These are phyloP conservation scores for Festucalex cinctus DNA, from an alignment of 2,113 vertebrate species.

Conservation along the genomic window DNA sequence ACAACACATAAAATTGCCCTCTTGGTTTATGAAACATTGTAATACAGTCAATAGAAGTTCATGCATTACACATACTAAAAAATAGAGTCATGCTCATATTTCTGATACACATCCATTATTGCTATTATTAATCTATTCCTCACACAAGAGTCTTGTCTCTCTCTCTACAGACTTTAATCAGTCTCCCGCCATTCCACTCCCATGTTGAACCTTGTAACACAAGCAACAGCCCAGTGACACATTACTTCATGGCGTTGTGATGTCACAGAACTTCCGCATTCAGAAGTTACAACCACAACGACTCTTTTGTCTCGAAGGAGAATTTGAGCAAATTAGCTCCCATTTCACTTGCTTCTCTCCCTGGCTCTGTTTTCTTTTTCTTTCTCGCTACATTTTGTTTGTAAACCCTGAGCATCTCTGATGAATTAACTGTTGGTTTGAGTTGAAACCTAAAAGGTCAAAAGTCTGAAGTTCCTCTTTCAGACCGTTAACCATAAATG, in stretches of 20 bases:
- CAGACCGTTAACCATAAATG: neutral
- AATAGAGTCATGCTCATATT: constrained; percentile 5
- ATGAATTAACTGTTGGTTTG: constrained; percentile 16
- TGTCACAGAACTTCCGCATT: constrained; percentile 51
- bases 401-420: too few species aligned
- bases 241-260: constrained; percentile 37
- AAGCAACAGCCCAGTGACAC: constrained; percentile 7
- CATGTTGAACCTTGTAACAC: constrained; percentile 39
- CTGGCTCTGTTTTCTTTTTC: neutral
- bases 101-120: neutral
- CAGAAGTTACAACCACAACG: constrained; percentile 41
- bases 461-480: constrained; percentile 26
- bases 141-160: neutral
- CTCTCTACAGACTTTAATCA: constrained; percentile 33
- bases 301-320: constrained; percentile 51
- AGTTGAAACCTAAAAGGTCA: constrained; percentile 14
- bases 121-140: constrained; percentile 4
- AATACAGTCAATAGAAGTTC: neutral
- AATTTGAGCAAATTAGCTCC: constrained; percentile 30
- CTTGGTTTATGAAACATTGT: neutral
- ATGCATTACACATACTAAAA: neutral
- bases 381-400: constrained; percentile 4
- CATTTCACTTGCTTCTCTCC: constrained; percentile 33
- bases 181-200: constrained; percentile 59
- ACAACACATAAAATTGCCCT: too few species aligned